These are phyloP conservation scores for Xestia ashworthii DNA, from an alignment of 2,888 invertebrate species.

Conservation along the genomic window DNA sequence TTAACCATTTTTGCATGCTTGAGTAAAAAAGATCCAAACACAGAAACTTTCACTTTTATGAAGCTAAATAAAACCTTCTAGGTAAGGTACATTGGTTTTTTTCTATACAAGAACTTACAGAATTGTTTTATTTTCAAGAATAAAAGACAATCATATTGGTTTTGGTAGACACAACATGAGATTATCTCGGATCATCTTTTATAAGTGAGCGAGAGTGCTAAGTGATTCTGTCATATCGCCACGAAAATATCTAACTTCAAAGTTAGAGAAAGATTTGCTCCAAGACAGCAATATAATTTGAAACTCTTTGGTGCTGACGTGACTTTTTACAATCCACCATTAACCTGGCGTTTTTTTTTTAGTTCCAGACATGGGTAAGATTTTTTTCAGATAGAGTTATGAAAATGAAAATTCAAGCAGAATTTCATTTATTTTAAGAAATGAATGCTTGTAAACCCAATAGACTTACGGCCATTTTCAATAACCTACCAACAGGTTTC, in stretches of 20 bases:
- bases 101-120: background rate
- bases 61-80: background rate
- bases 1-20: background rate
- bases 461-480: too few relatives aligned
- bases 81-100: background rate
- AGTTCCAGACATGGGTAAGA: background rate
- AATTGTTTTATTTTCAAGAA: background rate
- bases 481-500: too few relatives aligned
- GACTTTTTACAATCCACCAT: background rate
- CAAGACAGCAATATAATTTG: constrained; percentile 13
- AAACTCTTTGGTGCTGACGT: background rate
- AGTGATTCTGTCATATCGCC: constrained; percentile 36
- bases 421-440: background rate
- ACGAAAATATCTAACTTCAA: constrained; percentile 30
- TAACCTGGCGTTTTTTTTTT: background rate
- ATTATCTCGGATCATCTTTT: constrained; percentile 8
- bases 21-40: background rate
- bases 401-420: background rate
- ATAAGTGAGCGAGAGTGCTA: constrained; percentile 3
- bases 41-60: background rate
- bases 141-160: background rate
- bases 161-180: background rate
- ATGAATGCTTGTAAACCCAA: background rate
- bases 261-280: constrained; percentile 21
- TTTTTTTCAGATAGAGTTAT: background rate